These are phyloP conservation scores for Hipposideros armiger DNA, from an alignment of 2,113 vertebrate species.

Conservation along the genomic window DNA sequence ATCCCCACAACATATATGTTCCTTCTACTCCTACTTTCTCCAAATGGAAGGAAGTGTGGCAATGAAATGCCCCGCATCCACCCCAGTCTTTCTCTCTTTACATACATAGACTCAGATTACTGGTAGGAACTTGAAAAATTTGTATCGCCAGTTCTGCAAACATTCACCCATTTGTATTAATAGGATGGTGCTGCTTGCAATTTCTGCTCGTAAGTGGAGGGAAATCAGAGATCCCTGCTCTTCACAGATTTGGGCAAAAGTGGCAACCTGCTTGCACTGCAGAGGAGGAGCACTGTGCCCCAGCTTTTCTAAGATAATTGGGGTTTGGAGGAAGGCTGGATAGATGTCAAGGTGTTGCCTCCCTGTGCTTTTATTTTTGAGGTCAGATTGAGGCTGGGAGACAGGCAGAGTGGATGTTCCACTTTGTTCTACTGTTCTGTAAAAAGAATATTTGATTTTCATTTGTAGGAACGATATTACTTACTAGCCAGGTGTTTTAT, in stretches of 20 bases:
- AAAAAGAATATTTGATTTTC: constrained; percentile 39
- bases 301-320: neutral
- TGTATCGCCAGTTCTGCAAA: constrained; percentile 26
- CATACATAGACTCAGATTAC: neutral
- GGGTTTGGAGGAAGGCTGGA: neutral
- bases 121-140: constrained; percentile 15
- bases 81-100: neutral
- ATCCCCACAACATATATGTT: neutral
- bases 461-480: neutral
- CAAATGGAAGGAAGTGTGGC: constrained; percentile 46
- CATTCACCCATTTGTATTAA: neutral
- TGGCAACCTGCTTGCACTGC: neutral
- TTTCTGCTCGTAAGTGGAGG: constrained; percentile 12
- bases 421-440: constrained; percentile 10
- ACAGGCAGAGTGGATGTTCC: neutral
- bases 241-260: neutral
- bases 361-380: constrained; percentile 13
- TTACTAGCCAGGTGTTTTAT: constrained; percentile 32
- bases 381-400: neutral
- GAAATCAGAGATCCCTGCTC: neutral
- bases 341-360: neutral
- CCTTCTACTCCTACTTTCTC: neutral
- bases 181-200: constrained; percentile 6
- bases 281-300: neutral
- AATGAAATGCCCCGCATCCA: neutral